Evolutionary conservation across 2,888 invertebrate genomes (phyloP), one percentile per base, ranked within the genome.

Genomic region (Pseudolycoriella hygida): DNA sequence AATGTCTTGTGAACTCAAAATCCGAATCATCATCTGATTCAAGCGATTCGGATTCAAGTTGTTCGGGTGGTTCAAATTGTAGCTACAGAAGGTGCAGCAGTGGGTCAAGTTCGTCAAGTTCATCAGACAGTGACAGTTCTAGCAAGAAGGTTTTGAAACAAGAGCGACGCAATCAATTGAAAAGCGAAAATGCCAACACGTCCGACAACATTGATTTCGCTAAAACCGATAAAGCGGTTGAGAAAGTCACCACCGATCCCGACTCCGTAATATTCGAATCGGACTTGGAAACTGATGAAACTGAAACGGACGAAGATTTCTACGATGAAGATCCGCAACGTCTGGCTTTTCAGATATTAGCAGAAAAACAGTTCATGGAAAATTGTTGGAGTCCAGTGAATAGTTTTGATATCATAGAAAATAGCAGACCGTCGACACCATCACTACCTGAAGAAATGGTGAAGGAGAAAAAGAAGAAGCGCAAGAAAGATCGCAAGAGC

Each of bases 281-380:
- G 1, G 88, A 89, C 63, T 69, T 88, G 43, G 86, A 87, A 53
- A 88, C 88, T 0, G 78, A 81, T 14, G 82, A 87, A 61, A 80
- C 84, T 42, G 84, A 84, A 50, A 86, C 86, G 1, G 87, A 87
- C 60, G 87, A 87, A 66, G 87, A 87, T 53, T 87, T 87, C 61
- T 88, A 87, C 58, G 87, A 88, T 58, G 75, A 83, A 54, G 75
- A 85, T 61, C 87, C 87, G 1, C 83, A 85, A 54, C 72, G 71
- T 55, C 61, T 80, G 48, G 83, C 81, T 2, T 80, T 72, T 51
- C 81, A 83, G 58, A 54, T 83, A 45, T 60, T 83, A 42, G 77
- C 77, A 11, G 82, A 85, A 56, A 86, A 85, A 52, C 77, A 79
- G 51, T 58, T 81, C 45, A 60, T 80, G 57, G 60, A 75, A 25